Evolutionary conservation across 2,888 invertebrate species (phyloP), one percentile per base, ranked within the genome.

Genomic region (Pachydiplax longipennis): DNA sequence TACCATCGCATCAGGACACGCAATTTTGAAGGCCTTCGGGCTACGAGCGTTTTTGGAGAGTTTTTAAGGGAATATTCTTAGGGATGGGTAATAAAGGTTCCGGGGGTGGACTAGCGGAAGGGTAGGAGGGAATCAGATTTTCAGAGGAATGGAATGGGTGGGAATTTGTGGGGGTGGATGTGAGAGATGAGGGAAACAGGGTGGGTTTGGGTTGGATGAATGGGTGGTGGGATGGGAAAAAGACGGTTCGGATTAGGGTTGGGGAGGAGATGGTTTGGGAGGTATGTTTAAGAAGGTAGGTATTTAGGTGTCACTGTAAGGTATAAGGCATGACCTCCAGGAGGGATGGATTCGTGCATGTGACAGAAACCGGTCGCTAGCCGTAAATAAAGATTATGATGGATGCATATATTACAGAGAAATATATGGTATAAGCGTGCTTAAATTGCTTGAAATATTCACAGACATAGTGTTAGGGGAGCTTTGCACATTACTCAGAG

Each of bases 1-100:
- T 87, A 87, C 61, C 58, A 40, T 87, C 65, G 87, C 87, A 87
- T 87, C 87, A 87, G 37, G 87, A 65, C 87, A 87, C 87, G 87
- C 87, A 87, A 87, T 87, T 87, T 87, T 65, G 87, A 87, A n/a
- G 65, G 37, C 87, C 87, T 61, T n/a, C 87, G n/a, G 87, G 87
- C 87, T 65, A 87, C 87, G 35, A 22, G 40, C 87, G 37, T 87
- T 87, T 65, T 87, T 58, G n/a, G 40, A 44, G 31, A 37, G 37
- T 37, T 81, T 37, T 81, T 37, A 22, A 81, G 81, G 81, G 40
- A 81, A 44, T 10, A 44, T 25, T 73, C 25, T 73, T 31, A 73
- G 73, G 73, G 73, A 35, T 83, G 83, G 82, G 82, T 25, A 82
- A 44, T 25, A 25, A 44, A 8, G 48, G 48, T 25, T 81, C 40